phyloP scores from a whole-genome alignment of 92 coral and sea anemone genomes.

The Pocillopora grandis region DNA sequence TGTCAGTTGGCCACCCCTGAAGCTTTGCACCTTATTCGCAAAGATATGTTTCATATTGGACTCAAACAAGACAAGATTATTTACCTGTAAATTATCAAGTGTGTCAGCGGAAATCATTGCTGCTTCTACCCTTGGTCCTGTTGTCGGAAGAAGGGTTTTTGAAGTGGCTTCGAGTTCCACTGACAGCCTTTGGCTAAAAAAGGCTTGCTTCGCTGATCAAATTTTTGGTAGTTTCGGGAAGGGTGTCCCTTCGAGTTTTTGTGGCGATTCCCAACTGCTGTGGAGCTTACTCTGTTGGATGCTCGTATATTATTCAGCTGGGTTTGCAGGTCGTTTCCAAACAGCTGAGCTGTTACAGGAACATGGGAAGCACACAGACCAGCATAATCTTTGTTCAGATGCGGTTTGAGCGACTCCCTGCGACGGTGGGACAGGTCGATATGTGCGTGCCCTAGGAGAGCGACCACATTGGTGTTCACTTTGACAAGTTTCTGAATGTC shows the following conservation, averaged over 20 bases:
- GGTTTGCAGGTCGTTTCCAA: constrained; percentile 57
- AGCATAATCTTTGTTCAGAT: constrained; percentile 15
- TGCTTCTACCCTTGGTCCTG: no score
- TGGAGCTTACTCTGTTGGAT: constrained; percentile 33
- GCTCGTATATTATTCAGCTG: constrained; percentile 45
- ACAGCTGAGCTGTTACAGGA: constrained; percentile 44
- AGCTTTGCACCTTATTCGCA: no score
- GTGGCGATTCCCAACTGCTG: constrained; percentile 31
- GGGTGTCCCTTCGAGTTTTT: constrained; percentile 3
- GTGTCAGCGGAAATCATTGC: no score
- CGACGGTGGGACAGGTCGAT: constrained; percentile 17
- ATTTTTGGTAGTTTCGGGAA: constrained; percentile 20
- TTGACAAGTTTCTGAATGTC: no score
- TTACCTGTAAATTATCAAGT: no score
- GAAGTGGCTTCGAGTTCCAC: no score
- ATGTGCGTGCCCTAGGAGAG: constrained; percentile 46
- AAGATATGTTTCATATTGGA: no score
- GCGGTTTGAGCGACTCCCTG: constrained; percentile 32
- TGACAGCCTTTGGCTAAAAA: no score
- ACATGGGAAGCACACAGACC: constrained; percentile 27
- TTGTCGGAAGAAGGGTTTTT: no score
- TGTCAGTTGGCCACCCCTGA: no score
- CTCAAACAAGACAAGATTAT: no score
- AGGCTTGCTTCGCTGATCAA: constrained; percentile 3
- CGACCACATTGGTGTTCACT: not conserved